These are phyloP conservation scores for Planiliza haematocheilus DNA, from an alignment of 2,113 vertebrate genomes.

Conservation along the genomic window DNA sequence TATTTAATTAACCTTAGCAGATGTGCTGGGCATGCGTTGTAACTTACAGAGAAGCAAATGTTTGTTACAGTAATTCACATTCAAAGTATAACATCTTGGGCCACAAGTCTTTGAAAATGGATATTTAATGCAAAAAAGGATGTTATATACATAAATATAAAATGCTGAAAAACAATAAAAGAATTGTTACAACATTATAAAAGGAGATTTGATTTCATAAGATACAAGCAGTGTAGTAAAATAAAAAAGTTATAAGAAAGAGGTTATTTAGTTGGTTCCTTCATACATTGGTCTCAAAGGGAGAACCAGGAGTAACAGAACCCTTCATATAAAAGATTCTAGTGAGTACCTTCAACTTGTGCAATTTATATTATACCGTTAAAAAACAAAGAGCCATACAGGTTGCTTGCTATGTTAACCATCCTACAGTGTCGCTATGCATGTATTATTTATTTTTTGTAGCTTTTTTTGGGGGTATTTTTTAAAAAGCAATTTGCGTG, in stretches of 20 bases:
- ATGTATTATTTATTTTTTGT: constrained; percentile 9
- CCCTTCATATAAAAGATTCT: constrained; percentile 19
- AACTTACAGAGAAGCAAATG: constrained; percentile 14
- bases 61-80: not conserved
- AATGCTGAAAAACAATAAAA: constrained; percentile 51
- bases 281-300: constrained; percentile 50
- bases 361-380: constrained; percentile 33
- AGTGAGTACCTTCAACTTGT: constrained; percentile 73
- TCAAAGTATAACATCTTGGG: constrained; percentile 29
- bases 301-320: constrained; percentile 43
- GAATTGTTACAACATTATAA: constrained; percentile 57
- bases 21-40: constrained; percentile 57
- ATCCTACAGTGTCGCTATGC: not conserved
- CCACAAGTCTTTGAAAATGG: constrained; percentile 45
- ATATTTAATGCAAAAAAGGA: constrained; percentile 77
- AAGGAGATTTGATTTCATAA: constrained; percentile 23
- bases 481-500: not conserved
- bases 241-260: constrained; percentile 38
- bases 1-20: constrained; percentile 78
- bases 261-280: constrained; percentile 69
- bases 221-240: constrained; percentile 55
- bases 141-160: constrained; percentile 75
- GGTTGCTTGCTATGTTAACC: not conserved
- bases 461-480: not conserved
- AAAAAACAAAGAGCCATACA: constrained; percentile 32